Conservation (phyloP, 2,888 invertebrate genomes). For the Stenoptilia bipunctidactyla region DNA sequence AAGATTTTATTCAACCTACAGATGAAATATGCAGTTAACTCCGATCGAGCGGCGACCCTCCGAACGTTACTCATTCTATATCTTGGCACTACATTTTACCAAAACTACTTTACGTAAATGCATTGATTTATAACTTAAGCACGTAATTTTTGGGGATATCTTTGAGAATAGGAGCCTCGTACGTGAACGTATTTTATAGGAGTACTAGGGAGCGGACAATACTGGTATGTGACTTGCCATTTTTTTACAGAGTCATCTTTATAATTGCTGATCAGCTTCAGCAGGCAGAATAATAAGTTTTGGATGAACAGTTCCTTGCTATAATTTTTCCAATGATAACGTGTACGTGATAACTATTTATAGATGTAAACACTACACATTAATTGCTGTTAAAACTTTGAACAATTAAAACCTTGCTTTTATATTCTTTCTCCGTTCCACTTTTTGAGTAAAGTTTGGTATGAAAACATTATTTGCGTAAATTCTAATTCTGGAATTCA, state of each 20-base stretch:
- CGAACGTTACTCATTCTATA: conserved; percentile 31
- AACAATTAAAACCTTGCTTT: too few species aligned
- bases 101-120: conserved; percentile 1
- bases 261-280: conserved; percentile 35
- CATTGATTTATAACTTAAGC: conserved; percentile 4
- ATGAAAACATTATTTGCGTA: too few species aligned
- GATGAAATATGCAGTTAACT: conserved; percentile 50
- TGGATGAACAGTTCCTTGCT: too few species aligned
- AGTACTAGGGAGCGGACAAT: conserved; percentile 26
- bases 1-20: conserved; percentile 26
- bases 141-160: neutral
- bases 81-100: conserved; percentile 20
- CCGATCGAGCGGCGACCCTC: conserved; percentile 29
- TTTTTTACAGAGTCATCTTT: conserved; percentile 34
- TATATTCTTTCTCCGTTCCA: too few species aligned
- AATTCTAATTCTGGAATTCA: too few species aligned
- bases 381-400: too few species aligned
- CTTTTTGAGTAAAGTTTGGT: too few species aligned
- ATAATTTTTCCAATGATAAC: too few species aligned
- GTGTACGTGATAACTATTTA: too few species aligned
- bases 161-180: neutral
- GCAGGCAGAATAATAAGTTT: conserved; percentile 11
- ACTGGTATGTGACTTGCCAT: conserved; percentile 27
- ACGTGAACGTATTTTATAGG: conserved; percentile 3
- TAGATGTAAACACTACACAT: too few species aligned